Evolutionary conservation across 2,113 vertebrate genomes (phyloP), one percentile per base, ranked within the genome.

Genomic region (Gopherus evgoodei): DNA sequence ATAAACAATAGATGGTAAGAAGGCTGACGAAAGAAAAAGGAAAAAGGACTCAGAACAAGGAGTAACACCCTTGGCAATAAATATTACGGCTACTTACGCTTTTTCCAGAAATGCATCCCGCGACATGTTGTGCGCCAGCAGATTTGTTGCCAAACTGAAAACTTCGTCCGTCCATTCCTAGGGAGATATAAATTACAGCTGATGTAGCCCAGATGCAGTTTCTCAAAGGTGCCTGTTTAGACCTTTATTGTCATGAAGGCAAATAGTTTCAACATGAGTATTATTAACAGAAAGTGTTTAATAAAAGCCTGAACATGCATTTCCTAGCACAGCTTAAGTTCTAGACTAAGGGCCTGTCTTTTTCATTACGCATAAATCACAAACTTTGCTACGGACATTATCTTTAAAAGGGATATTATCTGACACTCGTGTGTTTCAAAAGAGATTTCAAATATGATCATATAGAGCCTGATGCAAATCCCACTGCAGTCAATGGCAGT

Each of bases 111-210:
- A 99, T 5, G 99, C 98, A 0, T 99, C 99, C 95, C 99, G 99
- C 75, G 99, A 99, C 99, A 99, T 99, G 97, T 99, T 99, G 98
- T 99, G 99, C 21, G 99, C 99, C 98, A 99, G 90, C 79, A 99
- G 93, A 96, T 99, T 99, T 76, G 99, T 99, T 29, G 99, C 99
- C 98, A 99, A 97, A 96, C 97, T 99, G 98, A 99, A 99, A 94
- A 99, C 98, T 97, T 99, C 99, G 89, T 99, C 99, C 79, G 99
- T 98, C 99, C 99, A 99, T 98, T 99, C 99, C 99, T 99, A 96
- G 13, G 97, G 59, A 94, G 94, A 98, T 59, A 97, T 96, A 91
- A 95, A 96, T 92, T 92, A 95, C 50, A 95, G 81, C 86, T 87
- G 29, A 56, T 89, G 97, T 86, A 85, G 87, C 93, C 97, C 86